Evolutionary conservation across 92 coral and sea anemone genomes (phyloP).

Genomic region (Porites divaricata): DNA sequence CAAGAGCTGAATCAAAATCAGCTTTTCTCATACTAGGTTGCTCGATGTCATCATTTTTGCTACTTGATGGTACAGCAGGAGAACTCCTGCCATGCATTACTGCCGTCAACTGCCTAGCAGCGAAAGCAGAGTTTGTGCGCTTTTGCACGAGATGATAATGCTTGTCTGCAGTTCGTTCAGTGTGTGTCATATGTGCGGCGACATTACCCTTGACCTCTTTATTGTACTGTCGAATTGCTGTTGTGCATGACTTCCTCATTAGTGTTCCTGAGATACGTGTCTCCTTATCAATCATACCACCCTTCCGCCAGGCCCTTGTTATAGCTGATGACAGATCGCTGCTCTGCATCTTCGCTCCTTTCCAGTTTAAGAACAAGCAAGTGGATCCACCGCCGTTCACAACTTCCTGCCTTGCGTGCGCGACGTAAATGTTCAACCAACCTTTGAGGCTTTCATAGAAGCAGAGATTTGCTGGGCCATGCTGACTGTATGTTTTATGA

Average conservation of each 20-base stretch:
- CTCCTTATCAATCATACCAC: conserved; percentile 20
- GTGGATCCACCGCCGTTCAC: not conserved
- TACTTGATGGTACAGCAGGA: not conserved
- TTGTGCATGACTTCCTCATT: conserved; percentile 26
- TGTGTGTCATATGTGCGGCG: conserved; percentile 21
- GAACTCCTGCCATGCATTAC: conserved; percentile 16
- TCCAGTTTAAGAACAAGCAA: conserved; percentile 1
- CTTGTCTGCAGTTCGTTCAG: conserved; percentile 11
- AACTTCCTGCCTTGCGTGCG: not conserved
- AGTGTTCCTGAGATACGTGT: conserved; percentile 11
- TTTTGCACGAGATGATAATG: conserved; percentile 16
- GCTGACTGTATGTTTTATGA: conserved; percentile 3
- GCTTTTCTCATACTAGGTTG: not conserved
- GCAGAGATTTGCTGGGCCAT: conserved; percentile 24
- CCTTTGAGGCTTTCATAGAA: conserved; percentile 5
- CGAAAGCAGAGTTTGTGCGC: conserved; percentile 14
- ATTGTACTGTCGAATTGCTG: conserved; percentile 14
- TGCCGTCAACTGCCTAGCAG: conserved; percentile 8
- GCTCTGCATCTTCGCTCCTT: conserved; percentile 16
- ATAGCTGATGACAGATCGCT: conserved; percentile 18
- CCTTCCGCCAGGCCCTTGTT: conserved; percentile 24
- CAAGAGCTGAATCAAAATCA: not conserved
- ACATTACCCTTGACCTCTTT: conserved; percentile 19
- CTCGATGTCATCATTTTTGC: not conserved
- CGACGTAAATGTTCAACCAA: conserved; percentile 1